Evolutionary conservation across 2,888 invertebrate species (phyloP).

Genomic region (Caenorhabditis panamensis): DNA sequence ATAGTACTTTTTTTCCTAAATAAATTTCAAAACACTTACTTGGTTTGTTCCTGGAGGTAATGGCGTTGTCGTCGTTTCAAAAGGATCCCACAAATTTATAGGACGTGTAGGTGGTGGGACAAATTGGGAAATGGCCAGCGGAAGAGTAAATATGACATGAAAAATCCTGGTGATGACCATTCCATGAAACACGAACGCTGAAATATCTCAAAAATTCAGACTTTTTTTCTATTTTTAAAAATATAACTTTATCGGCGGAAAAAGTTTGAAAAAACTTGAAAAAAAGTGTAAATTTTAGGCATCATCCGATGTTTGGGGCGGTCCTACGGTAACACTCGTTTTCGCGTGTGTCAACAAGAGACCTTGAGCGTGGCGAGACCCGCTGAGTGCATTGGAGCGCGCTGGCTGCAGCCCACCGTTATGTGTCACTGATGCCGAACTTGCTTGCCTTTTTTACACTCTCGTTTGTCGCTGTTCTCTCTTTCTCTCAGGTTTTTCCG

Average conservation of each 20-base stretch:
- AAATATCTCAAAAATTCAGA: conserved; percentile 11
- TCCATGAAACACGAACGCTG: conserved; percentile 47
- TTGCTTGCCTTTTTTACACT: conserved; percentile 46
- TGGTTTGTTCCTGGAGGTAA: conserved; percentile 59
- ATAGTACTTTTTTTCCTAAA: neutral
- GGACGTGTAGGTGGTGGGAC: conserved; percentile 72
- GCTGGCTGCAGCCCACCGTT: conserved; percentile 9
- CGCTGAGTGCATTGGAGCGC: conserved; percentile 31
- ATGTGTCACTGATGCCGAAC: conserved; percentile 35
- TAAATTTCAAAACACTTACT: conserved; percentile 26
- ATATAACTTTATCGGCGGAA: neutral
- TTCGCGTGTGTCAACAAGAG: conserved; percentile 18
- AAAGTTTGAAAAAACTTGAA: conserved; percentile 16
- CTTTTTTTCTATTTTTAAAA: neutral
- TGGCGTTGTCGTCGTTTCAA: conserved; percentile 67
- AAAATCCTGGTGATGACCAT: conserved; percentile 31
- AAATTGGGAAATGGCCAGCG: conserved; percentile 57
- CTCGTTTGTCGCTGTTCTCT: conserved; percentile 42
- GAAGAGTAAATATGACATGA: conserved; percentile 29
- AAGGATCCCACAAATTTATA: conserved; percentile 77
- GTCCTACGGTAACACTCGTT: conserved; percentile 47
- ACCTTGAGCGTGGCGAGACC: conserved; percentile 35
- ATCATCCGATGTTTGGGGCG: neutral
- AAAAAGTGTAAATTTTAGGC: conserved; percentile 47
- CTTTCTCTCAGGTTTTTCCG: conserved; percentile 31